Evolutionary conservation across 2,797 vertebrate genomes (phyloP).

Genomic region (Coregonus suidteri): DNA sequence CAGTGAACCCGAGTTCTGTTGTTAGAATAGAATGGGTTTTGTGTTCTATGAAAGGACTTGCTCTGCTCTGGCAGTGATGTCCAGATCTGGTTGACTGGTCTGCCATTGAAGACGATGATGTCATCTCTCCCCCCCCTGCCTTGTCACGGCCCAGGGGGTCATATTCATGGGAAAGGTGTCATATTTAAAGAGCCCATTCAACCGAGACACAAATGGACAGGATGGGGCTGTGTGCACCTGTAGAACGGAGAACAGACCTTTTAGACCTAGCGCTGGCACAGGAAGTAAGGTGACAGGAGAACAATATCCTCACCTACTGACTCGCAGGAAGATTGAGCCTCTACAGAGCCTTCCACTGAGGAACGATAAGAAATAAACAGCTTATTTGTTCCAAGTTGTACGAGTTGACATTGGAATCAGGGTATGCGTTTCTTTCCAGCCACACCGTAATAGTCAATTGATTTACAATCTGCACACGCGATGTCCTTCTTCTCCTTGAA

Average conservation of each 20-base stretch:
- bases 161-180: slow-evolving; percentile 62
- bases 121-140: slow-evolving; percentile 55
- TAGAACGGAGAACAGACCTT: slow-evolving; percentile 20
- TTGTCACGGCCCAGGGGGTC: slow-evolving; percentile 60
- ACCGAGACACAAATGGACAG: slow-evolving; percentile 56
- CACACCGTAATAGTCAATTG: too few relatives aligned
- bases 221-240: slow-evolving; percentile 63
- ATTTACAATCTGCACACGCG: too few relatives aligned
- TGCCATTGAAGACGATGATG: slow-evolving; percentile 60
- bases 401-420: too few relatives aligned
- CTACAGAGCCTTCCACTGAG: too few relatives aligned
- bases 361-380: too few relatives aligned
- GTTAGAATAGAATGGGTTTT: slow-evolving; percentile 19
- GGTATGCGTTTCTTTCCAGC: too few relatives aligned
- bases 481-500: not conserved
- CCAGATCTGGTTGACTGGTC: slow-evolving; percentile 58
- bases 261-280: slow-evolving; percentile 6
- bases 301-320: slow-evolving; percentile 20
- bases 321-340: slow-evolving; percentile 7
- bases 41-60: slow-evolving; percentile 36
- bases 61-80: slow-evolving; percentile 26
- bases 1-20: not conserved
- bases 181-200: slow-evolving; percentile 63
- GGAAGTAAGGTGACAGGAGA: not conserved
- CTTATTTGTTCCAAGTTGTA: too few relatives aligned